phyloP scores from a whole-genome alignment of 1,140 invertebrate genomes.

The Apocrypta bakeri region DNA sequence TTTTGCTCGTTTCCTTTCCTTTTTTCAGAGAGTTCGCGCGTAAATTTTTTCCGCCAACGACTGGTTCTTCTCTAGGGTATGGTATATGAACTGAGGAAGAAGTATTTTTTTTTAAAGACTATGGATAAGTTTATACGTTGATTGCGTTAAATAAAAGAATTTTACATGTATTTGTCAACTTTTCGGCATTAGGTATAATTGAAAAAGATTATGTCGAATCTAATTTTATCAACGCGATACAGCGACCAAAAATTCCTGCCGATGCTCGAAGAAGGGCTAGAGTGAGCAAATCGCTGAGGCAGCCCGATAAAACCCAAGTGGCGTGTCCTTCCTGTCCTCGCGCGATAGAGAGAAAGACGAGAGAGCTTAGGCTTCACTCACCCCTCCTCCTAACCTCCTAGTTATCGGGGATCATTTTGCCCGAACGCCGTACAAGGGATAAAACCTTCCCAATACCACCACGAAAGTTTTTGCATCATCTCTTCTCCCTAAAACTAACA shows the following conservation, averaged over 20 bases:
- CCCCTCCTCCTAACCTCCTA: background rate
- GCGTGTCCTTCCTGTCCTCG: constrained; percentile 14
- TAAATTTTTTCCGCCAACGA: too few species aligned
- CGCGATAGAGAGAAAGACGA: constrained; percentile 20
- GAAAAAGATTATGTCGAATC: too few species aligned
- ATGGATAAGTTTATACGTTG: too few species aligned
- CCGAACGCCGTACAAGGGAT: background rate
- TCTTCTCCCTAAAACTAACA: background rate
- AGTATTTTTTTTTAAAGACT: too few species aligned
- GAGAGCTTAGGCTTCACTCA: background rate
- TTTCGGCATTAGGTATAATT: too few species aligned
- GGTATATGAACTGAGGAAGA: too few species aligned
- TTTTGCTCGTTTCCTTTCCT: background rate
- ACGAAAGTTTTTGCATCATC: background rate
- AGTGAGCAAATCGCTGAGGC: background rate
- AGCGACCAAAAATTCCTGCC: too few species aligned
- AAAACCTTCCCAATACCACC: background rate
- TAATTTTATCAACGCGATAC: too few species aligned
- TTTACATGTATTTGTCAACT: too few species aligned
- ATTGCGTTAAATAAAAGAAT: too few species aligned
- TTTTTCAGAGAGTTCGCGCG: too few species aligned
- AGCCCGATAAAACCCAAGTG: constrained; percentile 29
- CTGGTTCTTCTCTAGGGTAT: too few species aligned
- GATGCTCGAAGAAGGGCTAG: background rate
- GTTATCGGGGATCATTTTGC: constrained; percentile 42